phyloP scores from a whole-genome alignment of 2,797 vertebrate genomes.

The Emys orbicularis region DNA sequence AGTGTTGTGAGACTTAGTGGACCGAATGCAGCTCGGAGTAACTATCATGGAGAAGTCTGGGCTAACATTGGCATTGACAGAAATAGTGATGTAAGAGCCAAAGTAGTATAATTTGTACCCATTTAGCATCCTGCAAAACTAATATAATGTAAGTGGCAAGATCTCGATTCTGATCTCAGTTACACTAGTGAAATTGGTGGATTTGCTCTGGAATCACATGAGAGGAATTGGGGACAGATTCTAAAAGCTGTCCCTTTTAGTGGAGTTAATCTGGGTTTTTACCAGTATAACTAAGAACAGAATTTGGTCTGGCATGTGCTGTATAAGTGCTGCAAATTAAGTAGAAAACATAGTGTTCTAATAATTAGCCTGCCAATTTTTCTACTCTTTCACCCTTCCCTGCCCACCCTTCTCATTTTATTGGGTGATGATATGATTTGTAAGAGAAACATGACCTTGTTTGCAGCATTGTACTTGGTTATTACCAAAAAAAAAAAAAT shows the following conservation, averaged over 20 bases:
- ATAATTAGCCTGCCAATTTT: constrained; percentile 29
- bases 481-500: constrained; percentile 21
- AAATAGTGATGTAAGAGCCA: constrained; percentile 9
- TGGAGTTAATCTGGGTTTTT: background rate
- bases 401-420: constrained; percentile 8
- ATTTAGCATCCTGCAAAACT: constrained; percentile 42
- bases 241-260: background rate
- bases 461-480: constrained; percentile 31
- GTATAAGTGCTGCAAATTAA: background rate
- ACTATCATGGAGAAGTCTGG: background rate
- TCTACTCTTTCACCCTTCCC: constrained; percentile 16
- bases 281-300: background rate
- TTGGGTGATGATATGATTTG: constrained; percentile 55
- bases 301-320: background rate
- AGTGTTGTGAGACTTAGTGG: constrained; percentile 20
- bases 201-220: background rate
- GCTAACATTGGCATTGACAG: background rate
- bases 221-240: background rate
- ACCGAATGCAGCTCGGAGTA: constrained; percentile 13
- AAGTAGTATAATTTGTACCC: background rate
- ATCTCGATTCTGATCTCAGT: constrained; percentile 19
- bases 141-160: constrained; percentile 15
- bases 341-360: background rate
- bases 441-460: constrained; percentile 41
- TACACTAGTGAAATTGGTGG: background rate